Evolutionary conservation across 2,797 vertebrate species (phyloP), one percentile per base, ranked within the genome.

Genomic region (Myotis findleyi): DNA sequence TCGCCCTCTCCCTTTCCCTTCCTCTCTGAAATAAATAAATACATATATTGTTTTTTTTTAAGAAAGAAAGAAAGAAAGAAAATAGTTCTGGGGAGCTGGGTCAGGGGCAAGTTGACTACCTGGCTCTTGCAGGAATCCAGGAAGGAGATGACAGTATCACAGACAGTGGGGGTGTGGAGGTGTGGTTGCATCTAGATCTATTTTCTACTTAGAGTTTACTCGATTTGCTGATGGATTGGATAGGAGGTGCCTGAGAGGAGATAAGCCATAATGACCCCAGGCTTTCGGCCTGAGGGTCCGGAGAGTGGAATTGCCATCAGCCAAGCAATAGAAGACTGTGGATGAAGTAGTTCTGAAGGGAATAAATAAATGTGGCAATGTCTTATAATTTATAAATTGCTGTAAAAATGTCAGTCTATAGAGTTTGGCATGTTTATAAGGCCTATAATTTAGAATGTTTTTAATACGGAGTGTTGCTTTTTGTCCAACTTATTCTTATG

Each of bases 311-410:
- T 79, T 83, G 7, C 47, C 51, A 30, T 75, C 25, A 41, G 30
- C n/a, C 20, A 11, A 77, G 36, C 72, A 73, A 81, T 2, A 53
- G 53, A 80, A 59, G 51, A 53, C 10, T 49, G 18, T 44, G 55
- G n/a, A 27, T 57, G 53, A 47, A 83, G 44, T 55, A 36, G 18
- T 16, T 76, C 33, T 82, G 79, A 51, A 64, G 89, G 57, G 73
- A 72, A 77, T n/a, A 77, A 87, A 33, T 36, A 92, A 76, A 87
- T 79, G 38, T 59, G 38, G 30, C 4, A 77, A 72, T 84, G 18
- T 47, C 64, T 94, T 94, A 27, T 84, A 84, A 85, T 68, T 80
- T 75, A 81, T 66, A 80, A 84, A 84, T 36, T 53, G 49, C 38
- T 77, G 36, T 51, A 71, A 79, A 92, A 90, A 41, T 44, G 13